Percentiles rank a stretch among this genome's conserved stretches.
phyloP scores from a whole-genome alignment of 2,888 invertebrate genomes.

The Heliothis peltigera region DNA sequence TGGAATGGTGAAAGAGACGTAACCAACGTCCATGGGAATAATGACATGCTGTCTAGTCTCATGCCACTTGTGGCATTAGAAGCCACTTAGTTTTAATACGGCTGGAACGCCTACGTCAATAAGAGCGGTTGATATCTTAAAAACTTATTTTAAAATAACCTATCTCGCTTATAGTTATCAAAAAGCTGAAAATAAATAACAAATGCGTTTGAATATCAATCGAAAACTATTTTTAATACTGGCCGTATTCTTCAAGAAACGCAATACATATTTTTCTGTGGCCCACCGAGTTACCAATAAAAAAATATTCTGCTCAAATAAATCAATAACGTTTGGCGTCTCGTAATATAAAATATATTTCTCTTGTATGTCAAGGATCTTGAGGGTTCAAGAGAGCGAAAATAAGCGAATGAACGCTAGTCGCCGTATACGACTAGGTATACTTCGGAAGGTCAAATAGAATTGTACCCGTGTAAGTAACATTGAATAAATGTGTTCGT shows the following conservation, averaged over 20 bases:
- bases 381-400: slow-evolving; percentile 54
- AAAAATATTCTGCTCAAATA: slow-evolving; percentile 48
- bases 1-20: too few relatives aligned
- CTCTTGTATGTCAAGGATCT: slow-evolving; percentile 60
- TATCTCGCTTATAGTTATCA: not conserved
- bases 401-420: slow-evolving; percentile 49
- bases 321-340: slow-evolving; percentile 55
- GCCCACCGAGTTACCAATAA: slow-evolving; percentile 28
- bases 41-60: too few relatives aligned
- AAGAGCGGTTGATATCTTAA: too few relatives aligned
- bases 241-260: not conserved
- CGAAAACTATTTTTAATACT: not conserved
- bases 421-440: slow-evolving; percentile 38
- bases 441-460: slow-evolving; percentile 36
- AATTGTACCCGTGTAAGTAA: slow-evolving; percentile 23
- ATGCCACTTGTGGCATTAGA: too few relatives aligned
- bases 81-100: too few relatives aligned
- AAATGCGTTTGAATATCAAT: not conserved
- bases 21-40: too few relatives aligned
- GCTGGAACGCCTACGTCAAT: too few relatives aligned
- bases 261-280: not conserved
- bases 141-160: not conserved
- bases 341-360: slow-evolving; percentile 57
- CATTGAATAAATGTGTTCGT: slow-evolving; percentile 12
- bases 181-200: not conserved